These are phyloP conservation scores for Poecilia gillii DNA, from an alignment of 2,797 vertebrate genomes.

Conservation along the genomic window DNA sequence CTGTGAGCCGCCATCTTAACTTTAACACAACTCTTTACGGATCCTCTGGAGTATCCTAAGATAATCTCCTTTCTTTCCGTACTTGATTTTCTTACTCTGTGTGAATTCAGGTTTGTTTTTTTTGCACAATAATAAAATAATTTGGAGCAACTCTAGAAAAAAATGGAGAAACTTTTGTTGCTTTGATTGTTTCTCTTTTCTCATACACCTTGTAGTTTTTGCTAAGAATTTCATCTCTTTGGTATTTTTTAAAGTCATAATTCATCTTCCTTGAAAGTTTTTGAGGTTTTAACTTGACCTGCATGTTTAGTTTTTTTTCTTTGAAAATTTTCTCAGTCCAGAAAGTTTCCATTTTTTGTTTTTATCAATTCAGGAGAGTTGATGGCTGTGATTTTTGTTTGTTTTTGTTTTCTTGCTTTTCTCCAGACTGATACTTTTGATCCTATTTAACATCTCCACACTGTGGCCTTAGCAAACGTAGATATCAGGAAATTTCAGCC, in stretches of 20 bases:
- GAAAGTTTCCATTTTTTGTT: neutral
- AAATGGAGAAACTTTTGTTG: no score
- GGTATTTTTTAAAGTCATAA: neutral
- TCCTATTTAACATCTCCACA: neutral
- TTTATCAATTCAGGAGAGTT: neutral
- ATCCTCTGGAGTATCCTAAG: no score
- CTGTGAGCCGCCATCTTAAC: constrained; percentile 48
- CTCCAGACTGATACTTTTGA: neutral
- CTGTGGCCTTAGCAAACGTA: neutral
- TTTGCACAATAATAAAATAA: no score
- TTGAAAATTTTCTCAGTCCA: neutral
- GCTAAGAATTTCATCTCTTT: neutral
- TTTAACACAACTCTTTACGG: neutral
- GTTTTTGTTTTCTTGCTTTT: neutral
- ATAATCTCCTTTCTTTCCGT: no score
- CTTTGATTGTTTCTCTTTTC: no score
- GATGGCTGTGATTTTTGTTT: neutral
- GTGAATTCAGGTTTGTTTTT: no score
- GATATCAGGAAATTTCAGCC: neutral
- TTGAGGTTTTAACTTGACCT: neutral
- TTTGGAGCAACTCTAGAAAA: no score
- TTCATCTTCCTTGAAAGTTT: neutral
- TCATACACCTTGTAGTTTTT: no score
- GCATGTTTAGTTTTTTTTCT: neutral
- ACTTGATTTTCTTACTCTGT: no score